Evolutionary conservation across 30 jellyfish, hydroid and myxozoan genomes (phyloP).

Genomic region (Sanderia malayensis): DNA sequence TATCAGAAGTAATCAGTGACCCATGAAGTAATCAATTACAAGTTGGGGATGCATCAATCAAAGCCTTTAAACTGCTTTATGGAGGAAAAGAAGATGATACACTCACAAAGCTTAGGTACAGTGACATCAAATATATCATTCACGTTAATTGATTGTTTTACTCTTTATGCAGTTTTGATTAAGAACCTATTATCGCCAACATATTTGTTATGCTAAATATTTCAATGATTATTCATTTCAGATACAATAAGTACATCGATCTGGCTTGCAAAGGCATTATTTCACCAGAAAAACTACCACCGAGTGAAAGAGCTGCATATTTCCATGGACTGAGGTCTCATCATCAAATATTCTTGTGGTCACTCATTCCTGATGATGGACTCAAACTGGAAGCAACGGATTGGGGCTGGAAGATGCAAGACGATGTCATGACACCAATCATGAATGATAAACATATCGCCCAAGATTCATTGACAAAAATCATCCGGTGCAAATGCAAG

Average conservation of each 20-base stretch:
- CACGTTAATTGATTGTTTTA: too few relatives aligned
- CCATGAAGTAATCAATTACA: conserved; percentile 24
- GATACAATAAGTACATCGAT: conserved; percentile 4
- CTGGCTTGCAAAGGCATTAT: conserved; percentile 18
- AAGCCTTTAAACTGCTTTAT: conserved; percentile 1
- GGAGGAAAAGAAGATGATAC: conserved; percentile 10
- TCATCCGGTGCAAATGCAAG: conserved; percentile 37
- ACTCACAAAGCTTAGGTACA: conserved; percentile 6
- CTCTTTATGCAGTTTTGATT: too few relatives aligned
- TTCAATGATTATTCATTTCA: background rate
- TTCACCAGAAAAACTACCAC: conserved; percentile 34
- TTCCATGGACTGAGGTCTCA: conserved; percentile 20
- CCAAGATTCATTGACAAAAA: conserved; percentile 20
- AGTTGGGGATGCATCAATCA: conserved; percentile 28
- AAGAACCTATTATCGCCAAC: too few relatives aligned
- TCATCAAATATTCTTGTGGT: background rate
- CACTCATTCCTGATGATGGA: background rate
- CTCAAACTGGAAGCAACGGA: conserved; percentile 40
- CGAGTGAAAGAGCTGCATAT: conserved; percentile 8
- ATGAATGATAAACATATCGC: conserved; percentile 42
- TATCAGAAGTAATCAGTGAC: conserved; percentile 16
- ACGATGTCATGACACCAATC: conserved; percentile 27
- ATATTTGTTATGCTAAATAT: too few relatives aligned
- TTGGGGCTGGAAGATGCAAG: conserved; percentile 41
- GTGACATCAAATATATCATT: too few relatives aligned